Evolutionary conservation across 2,888 invertebrate genomes (phyloP).

Genomic region (Macaria liturata): DNA sequence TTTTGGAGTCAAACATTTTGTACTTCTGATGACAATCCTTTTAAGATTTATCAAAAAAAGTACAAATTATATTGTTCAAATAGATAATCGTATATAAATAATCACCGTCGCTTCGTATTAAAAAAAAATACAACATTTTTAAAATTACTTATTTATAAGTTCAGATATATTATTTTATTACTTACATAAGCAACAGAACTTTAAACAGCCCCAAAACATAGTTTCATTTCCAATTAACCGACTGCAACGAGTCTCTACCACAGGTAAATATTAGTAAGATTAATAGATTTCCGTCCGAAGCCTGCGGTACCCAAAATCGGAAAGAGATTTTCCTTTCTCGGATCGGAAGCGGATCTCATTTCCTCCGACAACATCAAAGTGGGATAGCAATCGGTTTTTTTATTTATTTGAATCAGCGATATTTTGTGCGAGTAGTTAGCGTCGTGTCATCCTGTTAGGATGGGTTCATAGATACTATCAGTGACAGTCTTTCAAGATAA

Average conservation of each 20-base stretch:
- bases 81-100: too few relatives aligned
- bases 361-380: constrained; percentile 82
- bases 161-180: too few relatives aligned
- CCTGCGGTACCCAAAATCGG: constrained; percentile 67
- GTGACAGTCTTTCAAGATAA: neutral
- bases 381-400: constrained; percentile 77
- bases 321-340: constrained; percentile 78
- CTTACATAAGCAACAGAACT: neutral
- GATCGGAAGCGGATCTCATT: constrained; percentile 82
- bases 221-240: constrained; percentile 7
- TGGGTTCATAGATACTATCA: constrained; percentile 44
- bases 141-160: too few relatives aligned
- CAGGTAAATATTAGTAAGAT: constrained; percentile 62
- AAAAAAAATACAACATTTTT: too few relatives aligned
- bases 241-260: constrained; percentile 30
- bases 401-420: constrained; percentile 77
- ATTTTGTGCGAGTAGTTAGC: constrained; percentile 74
- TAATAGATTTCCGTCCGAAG: constrained; percentile 56
- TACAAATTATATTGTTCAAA: too few relatives aligned
- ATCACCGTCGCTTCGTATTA: too few relatives aligned
- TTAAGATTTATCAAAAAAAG: too few relatives aligned
- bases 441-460: constrained; percentile 47
- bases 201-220: neutral
- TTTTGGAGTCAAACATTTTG: too few relatives aligned
- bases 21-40: too few relatives aligned